These are phyloP conservation scores for Stenodema calcarata DNA, from an alignment of 2,888 invertebrate species.

Conservation along the genomic window DNA sequence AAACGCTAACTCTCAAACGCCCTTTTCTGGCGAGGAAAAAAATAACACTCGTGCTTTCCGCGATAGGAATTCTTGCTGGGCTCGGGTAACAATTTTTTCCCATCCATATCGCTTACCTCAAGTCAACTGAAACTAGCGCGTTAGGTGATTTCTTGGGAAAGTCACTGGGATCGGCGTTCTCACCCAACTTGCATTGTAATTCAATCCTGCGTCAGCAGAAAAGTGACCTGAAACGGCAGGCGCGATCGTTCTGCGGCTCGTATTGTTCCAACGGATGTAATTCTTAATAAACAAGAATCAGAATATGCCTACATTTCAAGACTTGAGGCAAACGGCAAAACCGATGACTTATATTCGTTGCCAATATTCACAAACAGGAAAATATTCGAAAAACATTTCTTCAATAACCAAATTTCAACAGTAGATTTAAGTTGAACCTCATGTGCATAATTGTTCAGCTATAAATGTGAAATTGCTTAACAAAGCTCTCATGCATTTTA, in stretches of 20 bases:
- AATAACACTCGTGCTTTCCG: background rate
- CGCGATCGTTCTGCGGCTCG: background rate
- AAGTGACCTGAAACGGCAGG: conserved; percentile 14
- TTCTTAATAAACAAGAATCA: background rate
- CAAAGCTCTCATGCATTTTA: too few species aligned
- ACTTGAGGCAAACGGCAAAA: background rate
- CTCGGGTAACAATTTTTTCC: background rate
- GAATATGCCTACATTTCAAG: background rate
- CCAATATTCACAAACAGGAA: too few species aligned
- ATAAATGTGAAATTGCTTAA: too few species aligned
- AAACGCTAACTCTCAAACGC: background rate
- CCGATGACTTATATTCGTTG: background rate
- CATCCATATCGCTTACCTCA: conserved; percentile 21
- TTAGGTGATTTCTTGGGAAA: conserved; percentile 38
- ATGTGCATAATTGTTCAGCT: too few species aligned
- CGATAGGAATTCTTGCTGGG: background rate
- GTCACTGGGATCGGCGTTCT: background rate
- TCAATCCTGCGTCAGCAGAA: conserved; percentile 14
- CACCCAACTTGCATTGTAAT: conserved; percentile 9
- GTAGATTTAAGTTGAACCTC: too few species aligned
- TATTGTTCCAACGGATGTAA: background rate
- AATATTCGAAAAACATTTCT: too few species aligned
- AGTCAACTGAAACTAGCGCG: conserved; percentile 25
- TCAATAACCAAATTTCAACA: too few species aligned
- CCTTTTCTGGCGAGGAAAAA: background rate